Conservation (phyloP, 2,113 vertebrate genomes). For the Arvicanthis niloticus region DNA sequence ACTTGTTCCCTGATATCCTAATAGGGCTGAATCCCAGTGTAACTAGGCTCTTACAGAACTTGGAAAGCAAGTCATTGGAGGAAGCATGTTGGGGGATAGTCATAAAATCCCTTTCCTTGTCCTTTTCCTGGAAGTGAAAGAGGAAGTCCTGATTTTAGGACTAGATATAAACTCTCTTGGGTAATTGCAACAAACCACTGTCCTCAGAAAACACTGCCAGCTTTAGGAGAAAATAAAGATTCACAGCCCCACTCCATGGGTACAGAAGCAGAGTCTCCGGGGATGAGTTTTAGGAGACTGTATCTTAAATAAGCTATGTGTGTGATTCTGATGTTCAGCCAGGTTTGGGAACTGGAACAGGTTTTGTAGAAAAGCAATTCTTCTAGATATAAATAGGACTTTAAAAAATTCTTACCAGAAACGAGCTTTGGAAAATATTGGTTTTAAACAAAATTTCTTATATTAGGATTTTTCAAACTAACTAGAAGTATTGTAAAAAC, state of each 20-base stretch:
- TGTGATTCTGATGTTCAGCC: slow-evolving; percentile 45
- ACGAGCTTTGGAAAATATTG: neutral
- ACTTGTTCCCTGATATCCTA: neutral
- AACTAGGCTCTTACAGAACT: neutral
- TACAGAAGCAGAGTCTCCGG: neutral
- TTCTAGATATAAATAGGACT: slow-evolving; percentile 52
- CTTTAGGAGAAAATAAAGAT: neutral
- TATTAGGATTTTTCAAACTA: neutral
- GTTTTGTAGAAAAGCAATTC: slow-evolving; percentile 33
- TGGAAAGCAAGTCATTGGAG: neutral
- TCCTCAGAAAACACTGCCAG: slow-evolving; percentile 1
- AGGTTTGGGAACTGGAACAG: slow-evolving; percentile 41
- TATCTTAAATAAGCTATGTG: slow-evolving; percentile 17
- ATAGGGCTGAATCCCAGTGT: neutral
- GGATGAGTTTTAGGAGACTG: neutral
- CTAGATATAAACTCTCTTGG: neutral
- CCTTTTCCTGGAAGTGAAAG: neutral
- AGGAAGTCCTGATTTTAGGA: neutral
- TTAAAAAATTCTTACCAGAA: slow-evolving; percentile 15
- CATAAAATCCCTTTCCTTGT: neutral
- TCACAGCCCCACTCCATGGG: neutral
- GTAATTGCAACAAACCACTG: neutral
- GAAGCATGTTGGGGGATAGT: neutral
- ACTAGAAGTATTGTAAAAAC: slow-evolving; percentile 8
- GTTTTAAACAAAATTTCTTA: slow-evolving; percentile 3